These are phyloP conservation scores for Calyptomena viridis DNA, from an alignment of 2,113 vertebrate genomes.

Conservation along the genomic window DNA sequence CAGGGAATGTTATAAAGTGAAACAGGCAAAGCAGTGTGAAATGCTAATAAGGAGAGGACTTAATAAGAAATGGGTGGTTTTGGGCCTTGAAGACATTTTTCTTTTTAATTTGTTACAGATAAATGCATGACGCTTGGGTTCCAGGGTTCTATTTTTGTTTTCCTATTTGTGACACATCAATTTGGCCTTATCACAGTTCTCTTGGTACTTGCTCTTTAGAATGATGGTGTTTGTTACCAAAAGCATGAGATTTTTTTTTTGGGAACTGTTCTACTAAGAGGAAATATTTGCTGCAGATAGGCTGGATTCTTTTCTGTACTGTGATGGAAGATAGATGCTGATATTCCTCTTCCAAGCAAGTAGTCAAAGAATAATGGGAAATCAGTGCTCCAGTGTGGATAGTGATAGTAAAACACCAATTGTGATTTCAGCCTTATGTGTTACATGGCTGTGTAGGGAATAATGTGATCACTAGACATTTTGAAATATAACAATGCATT, in stretches of 20 bases:
- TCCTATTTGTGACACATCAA: background rate
- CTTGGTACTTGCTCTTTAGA: background rate
- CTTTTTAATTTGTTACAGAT: background rate
- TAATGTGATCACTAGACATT: background rate
- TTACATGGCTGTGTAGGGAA: background rate
- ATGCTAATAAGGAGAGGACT: constrained; percentile 5
- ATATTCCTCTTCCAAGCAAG: background rate
- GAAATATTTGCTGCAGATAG: background rate
- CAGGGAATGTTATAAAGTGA: background rate
- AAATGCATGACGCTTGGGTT: background rate
- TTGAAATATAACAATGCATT: accelerated
- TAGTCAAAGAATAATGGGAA: background rate
- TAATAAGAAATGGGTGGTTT: background rate
- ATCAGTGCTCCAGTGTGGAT: background rate
- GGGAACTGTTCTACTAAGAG: background rate
- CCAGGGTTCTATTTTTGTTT: background rate
- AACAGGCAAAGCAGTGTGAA: background rate
- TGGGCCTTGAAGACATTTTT: background rate
- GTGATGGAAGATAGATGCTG: background rate
- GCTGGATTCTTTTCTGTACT: background rate
- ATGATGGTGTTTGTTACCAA: background rate
- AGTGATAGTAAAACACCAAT: accelerated
- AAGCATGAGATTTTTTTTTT: background rate
- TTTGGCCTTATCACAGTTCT: background rate
- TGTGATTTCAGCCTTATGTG: background rate